Evolutionary conservation across 2,888 invertebrate species (phyloP).

Genomic region (Drosophila meridionalis): DNA sequence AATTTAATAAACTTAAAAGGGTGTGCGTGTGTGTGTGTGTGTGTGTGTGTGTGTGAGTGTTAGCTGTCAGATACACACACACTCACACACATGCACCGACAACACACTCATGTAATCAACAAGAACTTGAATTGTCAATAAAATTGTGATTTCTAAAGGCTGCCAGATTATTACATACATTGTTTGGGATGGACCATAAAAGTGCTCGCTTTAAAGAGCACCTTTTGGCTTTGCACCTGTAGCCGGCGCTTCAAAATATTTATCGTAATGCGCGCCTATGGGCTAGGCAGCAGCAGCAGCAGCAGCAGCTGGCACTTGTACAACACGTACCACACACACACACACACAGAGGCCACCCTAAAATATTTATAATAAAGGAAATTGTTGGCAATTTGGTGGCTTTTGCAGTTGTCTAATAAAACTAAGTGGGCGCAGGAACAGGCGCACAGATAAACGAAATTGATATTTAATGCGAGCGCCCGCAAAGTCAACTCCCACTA

Average conservation of each 20-base stretch:
- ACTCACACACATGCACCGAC: not conserved
- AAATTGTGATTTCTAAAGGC: constrained; percentile 78
- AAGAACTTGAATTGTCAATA: constrained; percentile 81
- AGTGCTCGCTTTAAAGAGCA: constrained; percentile 54
- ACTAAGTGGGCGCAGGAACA: constrained; percentile 70
- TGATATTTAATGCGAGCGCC: constrained; percentile 71
- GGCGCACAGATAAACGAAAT: constrained; percentile 72
- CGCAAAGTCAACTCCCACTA: constrained; percentile 1
- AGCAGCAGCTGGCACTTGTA: constrained; percentile 69
- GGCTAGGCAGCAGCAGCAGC: constrained; percentile 52
- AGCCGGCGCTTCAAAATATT: constrained; percentile 57
- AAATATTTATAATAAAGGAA: constrained; percentile 73
- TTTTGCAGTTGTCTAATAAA: constrained; percentile 70
- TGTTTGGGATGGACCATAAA: constrained; percentile 56
- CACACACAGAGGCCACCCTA: constrained; percentile 1
- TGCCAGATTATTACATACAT: constrained; percentile 63
- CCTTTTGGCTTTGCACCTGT: constrained; percentile 62
- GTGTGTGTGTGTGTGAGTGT: constrained; percentile 9
- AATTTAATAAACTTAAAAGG: constrained; percentile 83
- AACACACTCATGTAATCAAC: constrained; percentile 73
- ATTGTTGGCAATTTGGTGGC: constrained; percentile 72
- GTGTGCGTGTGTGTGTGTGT: constrained; percentile 48
- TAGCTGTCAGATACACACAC: constrained; percentile 58
- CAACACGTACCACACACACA: constrained; percentile 55
- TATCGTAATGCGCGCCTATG: constrained; percentile 72